Conservation (phyloP, 2,797 vertebrate genomes). For the Gymnoscopelus microlampas region DNA sequence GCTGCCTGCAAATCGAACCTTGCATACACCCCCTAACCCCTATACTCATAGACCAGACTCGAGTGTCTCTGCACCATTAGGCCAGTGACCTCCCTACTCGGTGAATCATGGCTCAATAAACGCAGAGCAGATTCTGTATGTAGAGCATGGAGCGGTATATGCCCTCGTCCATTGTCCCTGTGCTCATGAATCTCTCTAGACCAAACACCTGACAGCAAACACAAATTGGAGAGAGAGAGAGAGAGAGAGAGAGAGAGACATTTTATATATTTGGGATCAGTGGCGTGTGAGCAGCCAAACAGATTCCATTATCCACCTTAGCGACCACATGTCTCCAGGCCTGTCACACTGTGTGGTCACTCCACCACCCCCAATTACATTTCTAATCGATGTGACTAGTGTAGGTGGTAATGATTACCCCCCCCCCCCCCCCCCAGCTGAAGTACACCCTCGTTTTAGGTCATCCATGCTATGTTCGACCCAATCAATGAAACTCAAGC, state of each 20-base stretch:
- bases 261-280: conserved; percentile 31
- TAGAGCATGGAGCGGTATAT: conserved; percentile 87
- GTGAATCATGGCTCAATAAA: conserved; percentile 70
- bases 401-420: conserved; percentile 65
- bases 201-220: conserved; percentile 31
- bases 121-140: conserved; percentile 30
- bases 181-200: conserved; percentile 85
- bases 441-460: conserved; percentile 58
- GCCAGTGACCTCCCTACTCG: conserved; percentile 60
- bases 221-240: background rate
- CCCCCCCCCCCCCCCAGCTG: conserved; percentile 30
- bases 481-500: conserved; percentile 59
- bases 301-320: conserved; percentile 17
- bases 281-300: conserved; percentile 36
- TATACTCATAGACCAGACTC: conserved; percentile 24
- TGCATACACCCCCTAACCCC: background rate
- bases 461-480: conserved; percentile 60
- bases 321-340: conserved; percentile 19
- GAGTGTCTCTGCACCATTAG: conserved; percentile 49
- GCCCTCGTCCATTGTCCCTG: conserved; percentile 88
- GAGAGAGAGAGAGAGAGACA: background rate
- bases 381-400: conserved; percentile 57
- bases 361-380: conserved; percentile 22
- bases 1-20: background rate
- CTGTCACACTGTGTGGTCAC: conserved; percentile 15